Evolutionary conservation across 2,113 vertebrate genomes (phyloP), one percentile per base, ranked within the genome.

Genomic region (Actinemys pallida): DNA sequence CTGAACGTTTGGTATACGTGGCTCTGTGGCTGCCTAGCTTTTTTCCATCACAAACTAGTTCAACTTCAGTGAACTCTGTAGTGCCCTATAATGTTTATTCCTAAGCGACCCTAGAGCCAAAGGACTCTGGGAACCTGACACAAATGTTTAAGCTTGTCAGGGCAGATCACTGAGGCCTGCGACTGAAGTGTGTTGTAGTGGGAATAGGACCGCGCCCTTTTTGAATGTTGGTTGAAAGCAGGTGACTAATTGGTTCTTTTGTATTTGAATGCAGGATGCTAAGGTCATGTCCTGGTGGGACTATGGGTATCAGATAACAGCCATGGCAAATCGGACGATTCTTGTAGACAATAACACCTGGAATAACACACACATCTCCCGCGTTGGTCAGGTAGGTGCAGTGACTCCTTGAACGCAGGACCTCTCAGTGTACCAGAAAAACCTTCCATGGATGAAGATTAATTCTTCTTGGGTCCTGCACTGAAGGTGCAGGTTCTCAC

Each of bases 231-330:
- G 0, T 69, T 3, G 56, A 57, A 9, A 75, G 31, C 35, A 69
- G 57, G 31, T n/a, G 45, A 0, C 86, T 89, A 49, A 94, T 0
- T 1, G 22, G 22, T 5, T 0, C 0, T 59, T n/a, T 5, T 1
- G 1, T 19, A 54, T 76, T 82, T 22, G 90, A 52, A 3, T 86
- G 39, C 81, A 99, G 99, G 99, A 99, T 90, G 99, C 99, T 2
- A 99, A 99, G 94, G 99, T 99, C 90, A 99, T 99, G 99, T 99
- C 99, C 0, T 99, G 99, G 99, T 99, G 99, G 99, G 99, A 99
- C 98, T 99, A 99, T 3, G 99, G 99, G 3, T 99, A 99, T 94
- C 99, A 99, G 97, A 99, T 99, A 92, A 99, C 99, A 0, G 99
- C 99, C 42, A 99, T 99, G 99, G 99, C 99, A 35, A 99, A 99